Evolutionary conservation across 2,888 invertebrate species (phyloP).

Genomic region (Scotopteryx bipunctaria): DNA sequence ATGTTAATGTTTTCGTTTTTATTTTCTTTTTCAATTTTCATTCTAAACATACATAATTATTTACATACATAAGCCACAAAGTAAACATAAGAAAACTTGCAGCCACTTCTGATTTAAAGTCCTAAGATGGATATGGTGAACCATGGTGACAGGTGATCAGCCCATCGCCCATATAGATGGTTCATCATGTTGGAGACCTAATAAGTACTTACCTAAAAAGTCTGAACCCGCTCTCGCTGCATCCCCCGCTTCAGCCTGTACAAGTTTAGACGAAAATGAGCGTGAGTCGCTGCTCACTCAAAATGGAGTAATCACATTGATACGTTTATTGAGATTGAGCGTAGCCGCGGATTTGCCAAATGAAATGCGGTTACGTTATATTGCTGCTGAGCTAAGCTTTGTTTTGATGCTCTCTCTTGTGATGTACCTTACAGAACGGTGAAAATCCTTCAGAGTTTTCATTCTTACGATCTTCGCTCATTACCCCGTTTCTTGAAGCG

Average conservation of each 20-base stretch:
- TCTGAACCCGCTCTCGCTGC: conserved; percentile 26
- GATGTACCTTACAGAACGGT: not conserved
- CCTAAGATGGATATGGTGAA: too few relatives aligned
- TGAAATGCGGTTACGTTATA: conserved; percentile 46
- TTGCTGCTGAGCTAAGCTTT: conserved; percentile 24
- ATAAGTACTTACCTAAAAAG: not conserved
- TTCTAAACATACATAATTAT: too few relatives aligned
- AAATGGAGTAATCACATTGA: conserved; percentile 58
- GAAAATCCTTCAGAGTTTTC: not conserved
- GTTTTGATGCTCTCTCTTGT: conserved; percentile 11
- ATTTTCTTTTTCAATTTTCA: too few relatives aligned
- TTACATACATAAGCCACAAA: too few relatives aligned
- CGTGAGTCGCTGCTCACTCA: conserved; percentile 44
- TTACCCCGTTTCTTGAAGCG: too few relatives aligned
- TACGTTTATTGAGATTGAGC: conserved; percentile 58
- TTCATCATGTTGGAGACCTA: too few relatives aligned
- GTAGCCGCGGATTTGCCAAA: conserved; percentile 46
- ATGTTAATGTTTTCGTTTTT: too few relatives aligned
- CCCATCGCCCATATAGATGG: too few relatives aligned
- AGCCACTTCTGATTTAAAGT: too few relatives aligned
- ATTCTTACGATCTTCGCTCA: too few relatives aligned
- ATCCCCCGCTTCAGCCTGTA: conserved; percentile 21
- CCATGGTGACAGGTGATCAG: too few relatives aligned
- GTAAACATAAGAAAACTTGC: too few relatives aligned
- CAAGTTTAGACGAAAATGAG: conserved; percentile 34